A percentile compares a stretch with the other conserved stretches of the same genome.
phyloP scores from a whole-genome alignment of 2,888 invertebrate species.

The Steromphala cineraria region DNA sequence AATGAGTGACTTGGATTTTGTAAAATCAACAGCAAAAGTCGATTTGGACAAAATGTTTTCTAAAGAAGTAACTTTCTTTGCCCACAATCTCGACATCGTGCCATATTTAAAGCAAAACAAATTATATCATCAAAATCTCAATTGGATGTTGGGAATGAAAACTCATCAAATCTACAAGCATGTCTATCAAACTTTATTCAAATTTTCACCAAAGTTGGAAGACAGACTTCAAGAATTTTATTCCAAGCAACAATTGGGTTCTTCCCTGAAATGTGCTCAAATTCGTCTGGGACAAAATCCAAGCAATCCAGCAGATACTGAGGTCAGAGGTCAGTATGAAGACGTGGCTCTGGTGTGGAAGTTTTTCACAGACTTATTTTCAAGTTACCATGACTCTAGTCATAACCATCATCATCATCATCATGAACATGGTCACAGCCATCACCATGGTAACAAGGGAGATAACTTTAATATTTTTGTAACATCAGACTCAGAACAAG shows the following conservation, averaged over 20 bases:
- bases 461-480: background rate
- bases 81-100: background rate
- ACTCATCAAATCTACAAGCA: background rate
- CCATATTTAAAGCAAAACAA: background rate
- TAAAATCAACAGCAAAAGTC: background rate
- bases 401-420: conserved; percentile 13
- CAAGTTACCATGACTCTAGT: background rate
- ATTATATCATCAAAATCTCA: background rate
- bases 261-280: background rate
- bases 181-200: conserved; percentile 2
- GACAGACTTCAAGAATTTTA: background rate
- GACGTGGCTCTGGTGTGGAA: conserved; percentile 4
- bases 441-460: background rate
- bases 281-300: conserved; percentile 14
- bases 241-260: background rate
- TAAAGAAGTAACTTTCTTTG: background rate
- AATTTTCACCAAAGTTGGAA: background rate
- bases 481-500: conserved; percentile 12
- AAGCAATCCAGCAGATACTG: background rate
- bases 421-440: background rate
- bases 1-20: background rate
- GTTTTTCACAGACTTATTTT: background rate
- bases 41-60: background rate
- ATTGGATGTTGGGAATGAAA: background rate
- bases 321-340: background rate